phyloP scores from a whole-genome alignment of 2,888 invertebrate species.

The Agrochola macilenta region DNA sequence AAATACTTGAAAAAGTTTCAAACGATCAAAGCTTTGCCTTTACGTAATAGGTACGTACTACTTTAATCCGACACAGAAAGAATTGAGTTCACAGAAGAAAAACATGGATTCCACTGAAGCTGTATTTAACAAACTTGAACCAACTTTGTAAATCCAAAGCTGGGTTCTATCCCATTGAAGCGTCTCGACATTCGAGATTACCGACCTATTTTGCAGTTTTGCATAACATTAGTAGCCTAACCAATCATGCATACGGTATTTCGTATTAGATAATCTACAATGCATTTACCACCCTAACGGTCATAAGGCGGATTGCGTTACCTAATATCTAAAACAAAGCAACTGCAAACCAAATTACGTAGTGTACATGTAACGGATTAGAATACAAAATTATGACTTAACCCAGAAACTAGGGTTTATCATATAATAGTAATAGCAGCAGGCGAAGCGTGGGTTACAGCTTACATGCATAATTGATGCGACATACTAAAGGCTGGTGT shows the following conservation, averaged over 20 bases:
- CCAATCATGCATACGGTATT: constrained; percentile 14
- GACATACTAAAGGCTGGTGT: constrained; percentile 43
- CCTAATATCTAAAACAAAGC: constrained; percentile 38
- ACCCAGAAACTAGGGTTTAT: constrained; percentile 56
- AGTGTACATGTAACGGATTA: constrained; percentile 41
- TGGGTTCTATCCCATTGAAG: constrained; percentile 3
- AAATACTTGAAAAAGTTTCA: constrained; percentile 36
- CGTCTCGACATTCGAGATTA: constrained; percentile 20
- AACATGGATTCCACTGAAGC: constrained; percentile 29
- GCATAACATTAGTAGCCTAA: constrained; percentile 2
- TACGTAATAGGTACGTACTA: constrained; percentile 14
- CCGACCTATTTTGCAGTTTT: constrained; percentile 19
- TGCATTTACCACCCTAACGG: constrained; percentile 18
- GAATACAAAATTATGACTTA: constrained; percentile 53
- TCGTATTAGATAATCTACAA: constrained; percentile 25
- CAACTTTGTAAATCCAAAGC: constrained; percentile 18
- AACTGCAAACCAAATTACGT: constrained; percentile 43
- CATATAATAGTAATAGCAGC: constrained; percentile 44
- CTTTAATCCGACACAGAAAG: constrained; percentile 23
- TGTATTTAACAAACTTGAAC: constrained; percentile 35
- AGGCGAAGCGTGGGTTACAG: constrained; percentile 38
- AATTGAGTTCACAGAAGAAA: constrained; percentile 35
- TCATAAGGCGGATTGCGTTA: constrained; percentile 7
- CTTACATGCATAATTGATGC: constrained; percentile 51
- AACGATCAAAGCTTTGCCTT: constrained; percentile 38